These are phyloP conservation scores for Sander vitreus DNA, from an alignment of 2,113 vertebrate genomes.

Conservation along the genomic window DNA sequence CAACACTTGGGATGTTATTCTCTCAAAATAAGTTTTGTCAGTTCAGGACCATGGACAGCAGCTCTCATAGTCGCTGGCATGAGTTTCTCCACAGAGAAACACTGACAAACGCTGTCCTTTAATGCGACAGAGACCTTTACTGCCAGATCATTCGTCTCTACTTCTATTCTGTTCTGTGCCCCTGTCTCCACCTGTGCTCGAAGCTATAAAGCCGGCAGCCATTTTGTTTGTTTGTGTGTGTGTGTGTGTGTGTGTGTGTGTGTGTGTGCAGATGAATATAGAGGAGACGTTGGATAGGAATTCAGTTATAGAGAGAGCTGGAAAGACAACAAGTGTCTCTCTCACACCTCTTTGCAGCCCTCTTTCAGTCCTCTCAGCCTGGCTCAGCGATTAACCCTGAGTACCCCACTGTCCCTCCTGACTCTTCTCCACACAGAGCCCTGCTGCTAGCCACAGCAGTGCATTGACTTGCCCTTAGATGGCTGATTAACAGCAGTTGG, in stretches of 20 bases:
- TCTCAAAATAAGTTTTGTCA: constrained; percentile 34
- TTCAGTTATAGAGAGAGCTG: constrained; percentile 66
- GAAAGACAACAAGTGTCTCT: constrained; percentile 73
- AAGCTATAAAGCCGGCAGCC: constrained; percentile 45
- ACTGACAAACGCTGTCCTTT: constrained; percentile 59
- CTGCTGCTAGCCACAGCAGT: constrained; percentile 47
- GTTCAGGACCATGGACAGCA: constrained; percentile 78
- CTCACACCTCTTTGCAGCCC: constrained; percentile 72
- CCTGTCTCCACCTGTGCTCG: constrained; percentile 37
- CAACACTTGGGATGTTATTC: constrained; percentile 35
- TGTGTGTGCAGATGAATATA: constrained; percentile 37
- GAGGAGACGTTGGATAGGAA: constrained; percentile 66
- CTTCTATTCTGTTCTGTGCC: constrained; percentile 21
- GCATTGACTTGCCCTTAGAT: constrained; percentile 66
- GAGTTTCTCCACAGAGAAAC: constrained; percentile 35
- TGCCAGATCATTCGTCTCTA: constrained; percentile 49
- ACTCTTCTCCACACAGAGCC: constrained; percentile 64
- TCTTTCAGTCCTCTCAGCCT: constrained; percentile 80
- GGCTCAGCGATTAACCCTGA: constrained; percentile 82
- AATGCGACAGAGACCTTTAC: constrained; percentile 37
- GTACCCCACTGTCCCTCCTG: constrained; percentile 60
- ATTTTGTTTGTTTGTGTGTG: constrained; percentile 60
- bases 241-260: constrained; percentile 15
- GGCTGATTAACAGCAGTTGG: constrained; percentile 66
- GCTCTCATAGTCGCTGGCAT: constrained; percentile 44